Conservation (phyloP, 2,888 invertebrate genomes). For the Nasonovia ribisnigri region DNA sequence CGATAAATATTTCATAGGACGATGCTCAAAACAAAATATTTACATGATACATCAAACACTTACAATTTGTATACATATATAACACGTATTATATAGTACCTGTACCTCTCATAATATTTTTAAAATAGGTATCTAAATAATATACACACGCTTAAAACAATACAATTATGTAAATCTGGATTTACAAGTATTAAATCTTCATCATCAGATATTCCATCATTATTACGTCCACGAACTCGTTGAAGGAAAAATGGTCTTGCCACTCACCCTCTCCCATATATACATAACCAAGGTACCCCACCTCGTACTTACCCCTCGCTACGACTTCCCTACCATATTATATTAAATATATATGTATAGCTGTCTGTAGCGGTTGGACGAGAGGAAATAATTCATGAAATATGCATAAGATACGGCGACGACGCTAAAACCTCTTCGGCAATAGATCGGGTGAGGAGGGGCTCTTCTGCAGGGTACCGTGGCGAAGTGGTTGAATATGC, state of each 20-base stretch:
- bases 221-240: constrained; percentile 37
- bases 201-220: constrained; percentile 41
- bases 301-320: not conserved
- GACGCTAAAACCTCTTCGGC: constrained; percentile 42
- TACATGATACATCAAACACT: not conserved
- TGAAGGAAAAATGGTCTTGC: constrained; percentile 48
- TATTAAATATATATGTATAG: not conserved
- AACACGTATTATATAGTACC: not conserved
- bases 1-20: not conserved
- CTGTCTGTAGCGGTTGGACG: not conserved
- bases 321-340: not conserved
- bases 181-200: constrained; percentile 15
- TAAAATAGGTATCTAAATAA: not conserved
- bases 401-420: constrained; percentile 60
- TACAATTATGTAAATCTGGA: constrained; percentile 23
- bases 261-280: not conserved
- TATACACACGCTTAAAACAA: constrained; percentile 20
- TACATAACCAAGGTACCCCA: not conserved
- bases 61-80: not conserved
- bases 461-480: not conserved
- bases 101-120: not conserved
- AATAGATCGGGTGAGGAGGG: constrained; percentile 40
- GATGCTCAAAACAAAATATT: not conserved
- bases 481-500: constrained; percentile 1
- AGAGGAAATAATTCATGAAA: constrained; percentile 59